Evolutionary conservation across 1,140 invertebrate species (phyloP).

Genomic region (Apis laboriosa): DNA sequence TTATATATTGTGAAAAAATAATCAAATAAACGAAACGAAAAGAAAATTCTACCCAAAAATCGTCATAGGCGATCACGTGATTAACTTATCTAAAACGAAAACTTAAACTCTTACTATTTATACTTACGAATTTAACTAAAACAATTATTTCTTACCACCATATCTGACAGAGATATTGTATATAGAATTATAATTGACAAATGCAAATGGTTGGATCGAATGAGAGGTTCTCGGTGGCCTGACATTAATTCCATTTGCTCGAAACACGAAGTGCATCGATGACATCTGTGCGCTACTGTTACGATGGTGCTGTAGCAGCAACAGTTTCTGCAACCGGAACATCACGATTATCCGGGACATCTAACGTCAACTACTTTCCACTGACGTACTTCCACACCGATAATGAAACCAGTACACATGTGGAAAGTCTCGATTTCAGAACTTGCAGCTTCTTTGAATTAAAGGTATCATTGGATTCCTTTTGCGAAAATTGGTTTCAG

Average conservation of each 20-base stretch:
- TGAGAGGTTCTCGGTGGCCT: constrained; percentile 32
- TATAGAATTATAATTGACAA: constrained; percentile 52
- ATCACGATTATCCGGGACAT: constrained; percentile 59
- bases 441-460: neutral
- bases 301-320: constrained; percentile 58
- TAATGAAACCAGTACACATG: constrained; percentile 39
- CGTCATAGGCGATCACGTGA: no score
- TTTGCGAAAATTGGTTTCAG: neutral
- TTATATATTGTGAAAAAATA: no score
- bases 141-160: constrained; percentile 8
- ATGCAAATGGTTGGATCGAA: constrained; percentile 57
- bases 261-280: constrained; percentile 64
- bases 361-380: constrained; percentile 62
- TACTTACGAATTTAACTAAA: neutral
- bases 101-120: no score
- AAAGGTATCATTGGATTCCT: neutral
- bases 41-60: no score
- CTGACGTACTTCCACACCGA: constrained; percentile 42
- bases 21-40: no score
- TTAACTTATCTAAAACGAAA: no score
- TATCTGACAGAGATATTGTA: neutral
- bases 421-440: constrained; percentile 19
- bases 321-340: constrained; percentile 64
- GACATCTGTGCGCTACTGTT: constrained; percentile 61
- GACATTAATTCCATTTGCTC: constrained; percentile 63